These are phyloP conservation scores for Octodon degus DNA, from an alignment of 2,113 vertebrate species.

Conservation along the genomic window DNA sequence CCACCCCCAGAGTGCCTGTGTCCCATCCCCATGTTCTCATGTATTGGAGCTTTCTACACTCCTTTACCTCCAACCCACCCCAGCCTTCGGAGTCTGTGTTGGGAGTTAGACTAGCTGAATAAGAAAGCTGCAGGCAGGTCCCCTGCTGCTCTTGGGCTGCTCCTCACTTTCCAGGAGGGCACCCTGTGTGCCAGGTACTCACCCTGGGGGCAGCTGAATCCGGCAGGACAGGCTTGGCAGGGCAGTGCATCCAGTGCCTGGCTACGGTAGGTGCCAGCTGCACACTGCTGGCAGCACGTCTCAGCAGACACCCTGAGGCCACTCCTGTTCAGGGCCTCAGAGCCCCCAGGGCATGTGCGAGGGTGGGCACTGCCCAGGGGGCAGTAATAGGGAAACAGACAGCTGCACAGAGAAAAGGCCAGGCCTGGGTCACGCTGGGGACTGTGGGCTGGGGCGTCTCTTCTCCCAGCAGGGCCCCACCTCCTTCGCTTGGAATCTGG, in stretches of 20 bases:
- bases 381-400: constrained; percentile 93
- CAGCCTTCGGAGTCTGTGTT: not conserved
- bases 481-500: not conserved
- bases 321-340: constrained; percentile 88
- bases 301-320: constrained; percentile 88
- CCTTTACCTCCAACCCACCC: not conserved
- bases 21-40: rapidly evolving
- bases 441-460: not conserved
- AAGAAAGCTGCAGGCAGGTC: not conserved
- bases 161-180: not conserved
- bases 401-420: constrained; percentile 86
- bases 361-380: constrained; percentile 88
- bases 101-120: not conserved
- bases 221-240: constrained; percentile 92
- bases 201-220: constrained; percentile 92
- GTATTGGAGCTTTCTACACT: not conserved
- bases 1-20: no score
- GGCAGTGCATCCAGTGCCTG: constrained; percentile 71
- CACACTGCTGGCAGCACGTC: constrained; percentile 89
- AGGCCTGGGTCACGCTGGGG: not conserved
- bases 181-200: not conserved
- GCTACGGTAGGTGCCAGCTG: constrained; percentile 88
- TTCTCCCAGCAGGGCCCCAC: not conserved
- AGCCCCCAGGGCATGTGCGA: constrained; percentile 89
- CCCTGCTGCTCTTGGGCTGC: no score